These are phyloP conservation scores for Entomyzon cyanotis DNA, from an alignment of 2,113 vertebrate genomes.

Conservation along the genomic window DNA sequence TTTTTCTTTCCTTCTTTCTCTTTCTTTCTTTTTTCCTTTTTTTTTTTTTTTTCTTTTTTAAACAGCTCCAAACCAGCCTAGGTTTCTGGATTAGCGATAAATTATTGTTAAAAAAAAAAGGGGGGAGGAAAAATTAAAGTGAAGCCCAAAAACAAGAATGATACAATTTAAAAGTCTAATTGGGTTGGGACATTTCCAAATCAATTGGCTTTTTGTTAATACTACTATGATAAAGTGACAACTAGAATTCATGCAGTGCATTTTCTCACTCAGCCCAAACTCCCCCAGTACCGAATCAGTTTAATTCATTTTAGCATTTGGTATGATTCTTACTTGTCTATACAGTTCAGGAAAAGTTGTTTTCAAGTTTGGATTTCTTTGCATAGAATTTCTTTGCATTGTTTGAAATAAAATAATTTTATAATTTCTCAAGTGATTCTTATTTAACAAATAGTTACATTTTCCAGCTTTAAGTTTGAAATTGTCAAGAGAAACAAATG, in stretches of 20 bases:
- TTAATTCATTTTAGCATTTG: slow-evolving; percentile 12
- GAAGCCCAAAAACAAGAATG: neutral
- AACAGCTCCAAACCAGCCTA: neutral
- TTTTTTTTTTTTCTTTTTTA: neutral
- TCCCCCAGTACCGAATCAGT: neutral
- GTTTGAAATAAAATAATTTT: slow-evolving; percentile 25
- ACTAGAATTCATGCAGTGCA: neutral
- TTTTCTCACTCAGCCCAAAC: slow-evolving; percentile 15
- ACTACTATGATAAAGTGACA: neutral
- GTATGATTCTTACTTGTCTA: neutral
- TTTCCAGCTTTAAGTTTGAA: slow-evolving; percentile 5
- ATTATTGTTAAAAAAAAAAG: neutral
- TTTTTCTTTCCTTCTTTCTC: neutral
- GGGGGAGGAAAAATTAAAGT: neutral
- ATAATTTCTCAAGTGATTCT: slow-evolving; percentile 10
- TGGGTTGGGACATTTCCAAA: neutral
- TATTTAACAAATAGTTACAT: neutral
- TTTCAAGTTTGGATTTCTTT: slow-evolving; percentile 31
- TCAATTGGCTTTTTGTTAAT: slow-evolving; percentile 20
- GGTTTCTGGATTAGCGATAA: neutral
- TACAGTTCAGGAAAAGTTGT: neutral
- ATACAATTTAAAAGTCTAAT: neutral
- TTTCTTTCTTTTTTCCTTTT: neutral
- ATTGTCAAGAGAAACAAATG: slow-evolving; percentile 28
- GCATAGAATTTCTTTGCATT: slow-evolving; percentile 11